These are phyloP conservation scores for Pachyseris speciosa DNA, from an alignment of 64 coral and sea anemone species.

Conservation along the genomic window DNA sequence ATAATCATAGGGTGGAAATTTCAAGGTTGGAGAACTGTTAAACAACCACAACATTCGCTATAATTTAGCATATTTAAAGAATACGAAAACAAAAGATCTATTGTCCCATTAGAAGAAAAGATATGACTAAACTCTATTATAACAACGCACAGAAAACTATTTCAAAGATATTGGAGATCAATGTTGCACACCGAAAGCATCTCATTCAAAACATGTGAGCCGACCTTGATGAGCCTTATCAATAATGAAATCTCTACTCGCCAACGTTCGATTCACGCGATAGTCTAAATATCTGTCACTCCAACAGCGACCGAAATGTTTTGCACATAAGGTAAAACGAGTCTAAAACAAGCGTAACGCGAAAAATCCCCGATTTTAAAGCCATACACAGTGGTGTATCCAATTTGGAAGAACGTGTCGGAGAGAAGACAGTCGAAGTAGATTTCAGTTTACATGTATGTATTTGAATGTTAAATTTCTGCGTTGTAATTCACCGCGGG, in stretches of 20 bases:
- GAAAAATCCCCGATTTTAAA: background rate
- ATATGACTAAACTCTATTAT: background rate
- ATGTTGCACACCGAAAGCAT: background rate
- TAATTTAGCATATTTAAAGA: background rate
- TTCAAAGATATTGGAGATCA: too few species aligned
- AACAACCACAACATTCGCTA: background rate
- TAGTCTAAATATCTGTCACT: background rate
- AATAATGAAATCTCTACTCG: slow-evolving; percentile 9
- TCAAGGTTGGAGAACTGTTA: background rate
- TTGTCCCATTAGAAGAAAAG: background rate
- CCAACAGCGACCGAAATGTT: background rate
- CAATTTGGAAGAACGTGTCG: background rate
- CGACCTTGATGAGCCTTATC: background rate
- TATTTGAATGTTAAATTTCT: background rate
- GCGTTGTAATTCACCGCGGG: background rate
- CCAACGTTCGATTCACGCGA: background rate
- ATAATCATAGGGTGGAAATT: background rate
- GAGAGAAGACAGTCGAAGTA: background rate
- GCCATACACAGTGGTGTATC: background rate
- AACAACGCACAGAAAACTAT: background rate
- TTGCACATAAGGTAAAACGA: background rate
- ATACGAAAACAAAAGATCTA: slow-evolving; percentile 5
- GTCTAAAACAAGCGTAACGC: background rate
- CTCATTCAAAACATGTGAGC: background rate
- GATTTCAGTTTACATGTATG: too few species aligned